Conservation (phyloP, 2,797 vertebrate genomes). For the Malacoraja senta region DNA sequence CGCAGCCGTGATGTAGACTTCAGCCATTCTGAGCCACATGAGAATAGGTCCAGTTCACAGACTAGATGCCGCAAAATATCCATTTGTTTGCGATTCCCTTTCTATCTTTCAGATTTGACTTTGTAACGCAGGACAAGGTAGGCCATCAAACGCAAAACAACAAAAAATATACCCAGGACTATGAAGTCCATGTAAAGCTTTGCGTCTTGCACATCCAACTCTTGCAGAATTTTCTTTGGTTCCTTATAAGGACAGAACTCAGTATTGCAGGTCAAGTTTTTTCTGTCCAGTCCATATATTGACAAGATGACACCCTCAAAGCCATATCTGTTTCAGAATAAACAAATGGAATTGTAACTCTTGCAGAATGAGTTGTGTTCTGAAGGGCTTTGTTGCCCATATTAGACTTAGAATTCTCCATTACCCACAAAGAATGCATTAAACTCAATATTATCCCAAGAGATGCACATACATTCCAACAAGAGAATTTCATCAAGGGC, state of each 20-base stretch:
- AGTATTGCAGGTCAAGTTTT: constrained; percentile 75
- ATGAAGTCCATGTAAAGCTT: constrained; percentile 96
- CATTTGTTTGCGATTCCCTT: not conserved
- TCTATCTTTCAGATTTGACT: constrained; percentile 88
- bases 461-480: not conserved
- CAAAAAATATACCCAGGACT: constrained; percentile 83
- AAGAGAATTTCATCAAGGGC: too few relatives aligned
- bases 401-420: not conserved
- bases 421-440: not conserved
- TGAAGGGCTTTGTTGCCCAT: not conserved
- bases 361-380: not conserved
- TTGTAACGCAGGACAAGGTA: constrained; percentile 93
- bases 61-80: not conserved
- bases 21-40: not conserved
- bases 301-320: constrained; percentile 94
- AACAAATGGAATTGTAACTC: not conserved
- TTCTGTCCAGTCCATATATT: constrained; percentile 93
- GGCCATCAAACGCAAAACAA: constrained; percentile 80
- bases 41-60: not conserved
- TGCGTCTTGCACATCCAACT: constrained; percentile 85
- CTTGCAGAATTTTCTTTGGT: constrained; percentile 79
- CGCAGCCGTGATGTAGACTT: not conserved
- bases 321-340: constrained; percentile 70
- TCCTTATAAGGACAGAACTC: constrained; percentile 80
- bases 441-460: not conserved